Percentiles rank a stretch among this genome's conserved stretches.
These are phyloP conservation scores for Microctonus brassicae DNA, from an alignment of 2,888 invertebrate species.

Conservation along the genomic window DNA sequence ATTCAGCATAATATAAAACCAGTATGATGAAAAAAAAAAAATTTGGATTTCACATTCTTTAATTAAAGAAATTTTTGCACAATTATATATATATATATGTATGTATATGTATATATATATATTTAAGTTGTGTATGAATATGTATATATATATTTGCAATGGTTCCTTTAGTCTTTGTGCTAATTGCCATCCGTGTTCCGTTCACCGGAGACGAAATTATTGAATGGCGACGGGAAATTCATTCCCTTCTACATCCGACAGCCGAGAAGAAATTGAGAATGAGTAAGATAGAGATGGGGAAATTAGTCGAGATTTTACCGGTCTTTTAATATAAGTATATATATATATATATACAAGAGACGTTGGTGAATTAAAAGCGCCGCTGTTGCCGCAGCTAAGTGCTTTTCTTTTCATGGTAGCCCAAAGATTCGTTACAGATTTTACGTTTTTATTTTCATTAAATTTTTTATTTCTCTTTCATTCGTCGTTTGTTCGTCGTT, in stretches of 20 bases:
- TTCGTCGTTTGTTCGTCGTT: constrained; percentile 45
- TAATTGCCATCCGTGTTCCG: constrained; percentile 29
- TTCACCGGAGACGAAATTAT: constrained; percentile 26
- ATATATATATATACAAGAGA: constrained; percentile 23
- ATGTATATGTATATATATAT: too few species aligned
- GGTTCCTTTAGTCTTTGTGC: constrained; percentile 17
- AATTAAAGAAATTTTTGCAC: constrained; percentile 28
- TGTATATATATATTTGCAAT: not conserved
- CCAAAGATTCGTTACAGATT: constrained; percentile 41
- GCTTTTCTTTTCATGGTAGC: constrained; percentile 46
- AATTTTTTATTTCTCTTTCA: not conserved
- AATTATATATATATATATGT: too few species aligned
- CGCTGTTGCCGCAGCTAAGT: constrained; percentile 51
- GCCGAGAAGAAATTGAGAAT: not conserved
- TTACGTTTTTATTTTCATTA: constrained; percentile 11
- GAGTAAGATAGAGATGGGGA: constrained; percentile 29
- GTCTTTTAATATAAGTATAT: not conserved
- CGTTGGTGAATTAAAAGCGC: constrained; percentile 59
- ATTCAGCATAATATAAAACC: not conserved
- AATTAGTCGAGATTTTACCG: constrained; percentile 52
- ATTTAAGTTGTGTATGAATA: not conserved
- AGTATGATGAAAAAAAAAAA: not conserved
- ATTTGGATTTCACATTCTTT: constrained; percentile 18
- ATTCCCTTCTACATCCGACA: constrained; percentile 1
- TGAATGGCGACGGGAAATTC: constrained; percentile 26